Evolutionary conservation across 2,797 vertebrate species (phyloP).

Genomic region (Microctenopoma lineatum): DNA sequence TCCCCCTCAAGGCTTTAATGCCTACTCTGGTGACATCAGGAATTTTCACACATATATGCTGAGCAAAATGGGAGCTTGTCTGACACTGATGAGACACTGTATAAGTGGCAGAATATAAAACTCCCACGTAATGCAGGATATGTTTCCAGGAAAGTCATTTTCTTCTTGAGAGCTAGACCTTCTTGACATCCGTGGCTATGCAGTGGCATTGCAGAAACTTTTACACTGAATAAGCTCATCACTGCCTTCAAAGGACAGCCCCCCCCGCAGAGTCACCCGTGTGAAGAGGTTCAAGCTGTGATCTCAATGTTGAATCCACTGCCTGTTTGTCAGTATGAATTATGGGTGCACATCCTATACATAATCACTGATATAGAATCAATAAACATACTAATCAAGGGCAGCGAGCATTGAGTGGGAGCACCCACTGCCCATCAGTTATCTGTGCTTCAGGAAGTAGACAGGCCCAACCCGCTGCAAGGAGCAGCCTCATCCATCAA

Average conservation of each 20-base stretch:
- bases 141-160: constrained; percentile 6
- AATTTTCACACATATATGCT: constrained; percentile 37
- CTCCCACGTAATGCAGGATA: constrained; percentile 13
- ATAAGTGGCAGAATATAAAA: constrained; percentile 20
- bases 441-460: constrained; percentile 66
- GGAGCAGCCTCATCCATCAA: constrained; percentile 78
- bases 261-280: neutral
- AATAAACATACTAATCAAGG: constrained; percentile 79
- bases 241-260: constrained; percentile 32
- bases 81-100: constrained; percentile 37
- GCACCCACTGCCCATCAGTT: constrained; percentile 73
- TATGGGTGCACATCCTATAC: constrained; percentile 73
- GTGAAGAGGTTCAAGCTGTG: constrained; percentile 3
- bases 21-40: constrained; percentile 52
- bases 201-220: neutral
- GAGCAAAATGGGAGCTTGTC: constrained; percentile 49
- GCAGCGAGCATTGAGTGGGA: constrained; percentile 73
- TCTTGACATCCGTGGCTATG: constrained; percentile 16
- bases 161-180: constrained; percentile 14
- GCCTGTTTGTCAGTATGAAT: constrained; percentile 71
- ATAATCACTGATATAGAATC: constrained; percentile 79
- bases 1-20: constrained; percentile 60
- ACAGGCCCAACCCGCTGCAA: constrained; percentile 59
- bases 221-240: constrained; percentile 13
- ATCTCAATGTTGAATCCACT: constrained; percentile 45